Conservation (phyloP, 2,797 vertebrate genomes). For the Molothrus aeneus region DNA sequence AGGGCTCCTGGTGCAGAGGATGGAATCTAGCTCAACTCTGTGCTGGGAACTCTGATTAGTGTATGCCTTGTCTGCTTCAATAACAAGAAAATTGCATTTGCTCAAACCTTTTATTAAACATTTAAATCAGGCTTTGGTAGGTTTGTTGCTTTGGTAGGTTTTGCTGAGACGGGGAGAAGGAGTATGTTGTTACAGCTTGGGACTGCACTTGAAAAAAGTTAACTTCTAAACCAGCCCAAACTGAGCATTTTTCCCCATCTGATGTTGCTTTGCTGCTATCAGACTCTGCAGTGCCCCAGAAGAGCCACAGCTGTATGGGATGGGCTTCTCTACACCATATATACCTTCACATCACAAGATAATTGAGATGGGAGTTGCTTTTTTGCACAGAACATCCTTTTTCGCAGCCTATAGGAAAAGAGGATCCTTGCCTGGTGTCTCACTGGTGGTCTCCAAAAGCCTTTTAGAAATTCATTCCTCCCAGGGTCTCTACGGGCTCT, state of each 20-base stretch:
- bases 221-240: neutral
- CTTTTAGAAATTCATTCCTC: neutral
- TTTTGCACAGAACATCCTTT: neutral
- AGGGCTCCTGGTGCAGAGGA: neutral
- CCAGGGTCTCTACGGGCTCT: neutral
- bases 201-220: neutral
- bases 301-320: neutral
- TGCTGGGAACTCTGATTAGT: neutral
- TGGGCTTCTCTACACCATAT: neutral
- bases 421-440: neutral
- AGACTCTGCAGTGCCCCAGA: neutral
- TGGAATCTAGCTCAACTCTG: neutral
- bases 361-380: fast-evolving
- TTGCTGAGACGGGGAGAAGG: neutral
- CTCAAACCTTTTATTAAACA: neutral
- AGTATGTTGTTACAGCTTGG: neutral
- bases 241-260: fast-evolving
- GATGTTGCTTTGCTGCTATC: neutral
- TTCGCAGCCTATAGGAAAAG: neutral
- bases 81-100: constrained; percentile 23
- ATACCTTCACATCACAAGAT: neutral
- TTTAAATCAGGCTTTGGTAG: neutral
- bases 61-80: neutral
- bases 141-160: neutral
- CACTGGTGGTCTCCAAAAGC: neutral